Evolutionary conservation across 2,113 vertebrate genomes (phyloP).

Genomic region (Romanogobio albipinnatus): DNA sequence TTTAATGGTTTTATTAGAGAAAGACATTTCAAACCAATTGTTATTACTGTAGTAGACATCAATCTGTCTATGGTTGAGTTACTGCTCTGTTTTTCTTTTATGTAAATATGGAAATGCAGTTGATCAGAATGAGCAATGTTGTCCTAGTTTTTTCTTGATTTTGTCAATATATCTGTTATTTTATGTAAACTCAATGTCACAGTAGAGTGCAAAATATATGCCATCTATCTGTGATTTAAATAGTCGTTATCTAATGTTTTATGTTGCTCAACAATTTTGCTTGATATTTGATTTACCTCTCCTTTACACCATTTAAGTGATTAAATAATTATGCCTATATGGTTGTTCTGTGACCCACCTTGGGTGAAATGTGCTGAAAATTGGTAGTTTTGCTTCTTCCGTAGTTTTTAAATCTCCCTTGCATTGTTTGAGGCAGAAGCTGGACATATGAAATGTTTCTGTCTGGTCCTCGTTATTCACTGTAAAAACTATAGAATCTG

Average conservation of each 20-base stretch:
- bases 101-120: too few relatives aligned
- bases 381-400: background rate
- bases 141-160: background rate
- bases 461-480: background rate
- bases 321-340: background rate
- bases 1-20: background rate
- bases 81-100: background rate
- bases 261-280: background rate
- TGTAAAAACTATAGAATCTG: too few relatives aligned
- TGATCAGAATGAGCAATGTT: background rate
- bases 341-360: background rate
- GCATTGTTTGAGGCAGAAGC: background rate
- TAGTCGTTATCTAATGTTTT: background rate
- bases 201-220: background rate
- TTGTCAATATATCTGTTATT: background rate
- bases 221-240: background rate
- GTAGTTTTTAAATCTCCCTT: background rate
- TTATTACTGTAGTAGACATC: background rate
- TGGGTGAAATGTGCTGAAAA: background rate
- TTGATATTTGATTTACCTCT: background rate
- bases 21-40: background rate
- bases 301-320: background rate
- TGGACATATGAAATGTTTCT: background rate
- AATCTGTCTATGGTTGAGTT: background rate
- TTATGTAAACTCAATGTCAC: background rate